phyloP scores from a whole-genome alignment of 2,797 vertebrate species.

The Spea hammondii region DNA sequence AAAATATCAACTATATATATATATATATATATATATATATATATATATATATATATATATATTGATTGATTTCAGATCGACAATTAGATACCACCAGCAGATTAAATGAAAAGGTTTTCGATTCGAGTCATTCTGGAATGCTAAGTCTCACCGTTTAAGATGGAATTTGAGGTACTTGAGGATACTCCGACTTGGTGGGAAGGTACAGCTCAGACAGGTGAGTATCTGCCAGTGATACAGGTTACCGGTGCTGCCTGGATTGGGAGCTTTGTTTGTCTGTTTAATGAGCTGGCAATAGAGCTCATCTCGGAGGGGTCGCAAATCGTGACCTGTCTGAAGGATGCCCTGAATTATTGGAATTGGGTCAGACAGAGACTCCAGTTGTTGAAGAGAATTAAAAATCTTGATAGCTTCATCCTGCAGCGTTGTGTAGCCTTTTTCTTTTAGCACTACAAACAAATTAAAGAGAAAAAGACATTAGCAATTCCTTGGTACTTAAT shows the following conservation, averaged over 20 bases:
- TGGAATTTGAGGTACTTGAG: conserved; percentile 94
- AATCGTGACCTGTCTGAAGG: conserved; percentile 89
- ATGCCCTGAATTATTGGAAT: conserved; percentile 86
- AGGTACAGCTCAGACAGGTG: conserved; percentile 88
- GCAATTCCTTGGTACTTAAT: too few relatives aligned
- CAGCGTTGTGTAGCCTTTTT: conserved; percentile 84
- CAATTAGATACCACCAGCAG: too few relatives aligned
- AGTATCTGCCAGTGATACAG: conserved; percentile 90
- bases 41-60: too few relatives aligned
- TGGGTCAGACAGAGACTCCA: conserved; percentile 84
- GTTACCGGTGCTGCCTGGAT: conserved; percentile 75
- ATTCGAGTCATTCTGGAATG: not conserved
- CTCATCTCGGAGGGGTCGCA: conserved; percentile 86
- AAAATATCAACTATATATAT: too few relatives aligned
- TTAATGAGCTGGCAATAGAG: conserved; percentile 96
- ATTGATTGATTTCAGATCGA: too few relatives aligned
- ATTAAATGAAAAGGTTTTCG: not conserved
- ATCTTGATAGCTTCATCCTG: conserved; percentile 92
- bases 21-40: too few relatives aligned
- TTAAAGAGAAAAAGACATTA: not conserved
- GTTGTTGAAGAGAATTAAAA: conserved; percentile 89
- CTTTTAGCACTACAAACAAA: conserved; percentile 73
- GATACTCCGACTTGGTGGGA: conserved; percentile 81
- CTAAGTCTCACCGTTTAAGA: conserved; percentile 80
- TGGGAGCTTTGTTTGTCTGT: conserved; percentile 85